A percentile compares a stretch with the other conserved stretches of the same genome.
Evolutionary conservation across 2,113 vertebrate genomes (phyloP).

Genomic region (Tychaedon coryphoeus): DNA sequence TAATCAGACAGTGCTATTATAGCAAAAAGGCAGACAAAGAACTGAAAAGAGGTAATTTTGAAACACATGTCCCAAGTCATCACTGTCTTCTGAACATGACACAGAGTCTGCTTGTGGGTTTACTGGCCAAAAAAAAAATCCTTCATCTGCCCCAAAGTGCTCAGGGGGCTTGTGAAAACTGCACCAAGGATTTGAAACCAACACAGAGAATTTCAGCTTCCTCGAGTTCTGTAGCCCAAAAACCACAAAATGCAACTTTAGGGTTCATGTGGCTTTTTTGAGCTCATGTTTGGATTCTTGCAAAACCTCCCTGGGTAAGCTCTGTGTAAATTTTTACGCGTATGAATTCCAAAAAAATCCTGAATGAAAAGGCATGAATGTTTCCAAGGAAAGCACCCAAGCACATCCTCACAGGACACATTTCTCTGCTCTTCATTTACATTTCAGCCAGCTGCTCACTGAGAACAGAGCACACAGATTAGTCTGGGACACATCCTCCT

Average conservation of each 20-base stretch:
- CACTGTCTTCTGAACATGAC: neutral
- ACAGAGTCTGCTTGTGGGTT: accelerated
- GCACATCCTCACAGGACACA: neutral
- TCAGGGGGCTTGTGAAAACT: accelerated
- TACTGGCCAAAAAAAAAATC: no score
- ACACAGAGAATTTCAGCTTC: neutral
- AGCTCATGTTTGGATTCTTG: neutral
- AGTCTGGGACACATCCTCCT: neutral
- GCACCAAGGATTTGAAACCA: neutral
- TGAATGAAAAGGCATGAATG: accelerated
- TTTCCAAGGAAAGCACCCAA: neutral
- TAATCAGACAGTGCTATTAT: neutral
- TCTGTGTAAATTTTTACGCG: accelerated
- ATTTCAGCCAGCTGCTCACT: neutral
- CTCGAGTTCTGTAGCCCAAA: accelerated
- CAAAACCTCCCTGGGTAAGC: neutral
- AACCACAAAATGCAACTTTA: accelerated
- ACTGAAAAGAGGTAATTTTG: neutral
- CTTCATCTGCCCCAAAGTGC: neutral
- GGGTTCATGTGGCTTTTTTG: neutral
- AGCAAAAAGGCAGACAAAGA: neutral
- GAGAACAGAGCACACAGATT: neutral
- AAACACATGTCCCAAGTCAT: neutral
- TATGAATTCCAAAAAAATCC: neutral
- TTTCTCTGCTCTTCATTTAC: neutral